phyloP scores from a whole-genome alignment of 2,113 vertebrate species.

The Paradoxurus hermaphroditus region DNA sequence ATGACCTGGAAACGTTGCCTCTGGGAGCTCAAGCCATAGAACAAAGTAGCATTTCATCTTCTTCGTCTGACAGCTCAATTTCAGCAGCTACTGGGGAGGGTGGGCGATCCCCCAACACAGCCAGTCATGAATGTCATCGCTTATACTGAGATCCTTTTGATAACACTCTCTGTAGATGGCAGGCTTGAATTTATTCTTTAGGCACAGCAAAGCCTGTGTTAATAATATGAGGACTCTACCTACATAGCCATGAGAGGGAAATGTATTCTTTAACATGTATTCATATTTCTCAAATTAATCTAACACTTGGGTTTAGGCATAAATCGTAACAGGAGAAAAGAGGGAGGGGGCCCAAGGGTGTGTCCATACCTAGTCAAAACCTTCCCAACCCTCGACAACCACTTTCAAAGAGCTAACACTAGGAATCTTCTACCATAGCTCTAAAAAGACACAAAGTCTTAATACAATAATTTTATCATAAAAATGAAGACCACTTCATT shows the following conservation, averaged over 20 bases:
- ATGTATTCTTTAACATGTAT: not conserved
- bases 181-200: conserved; percentile 10
- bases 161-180: not conserved
- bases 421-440: not conserved
- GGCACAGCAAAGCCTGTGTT: conserved; percentile 14
- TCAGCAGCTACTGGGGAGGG: conserved; percentile 3
- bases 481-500: not conserved
- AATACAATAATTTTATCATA: not conserved
- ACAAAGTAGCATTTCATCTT: conserved; percentile 71
- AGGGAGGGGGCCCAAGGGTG: not conserved
- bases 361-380: not conserved
- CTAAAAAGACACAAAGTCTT: not conserved
- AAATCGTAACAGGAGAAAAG: not conserved
- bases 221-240: not conserved
- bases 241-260: not conserved
- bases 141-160: conserved; percentile 35
- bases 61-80: conserved; percentile 67
- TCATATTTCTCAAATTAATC: not conserved
- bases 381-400: not conserved
- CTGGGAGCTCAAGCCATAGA: conserved; percentile 49
- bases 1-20: conserved; percentile 47
- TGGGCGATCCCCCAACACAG: not conserved
- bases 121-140: not conserved
- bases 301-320: not conserved
- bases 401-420: not conserved